Percentiles rank a stretch among this genome's conserved stretches.
These are phyloP conservation scores for Heterotis niloticus DNA, from an alignment of 2,113 vertebrate genomes.

Conservation along the genomic window DNA sequence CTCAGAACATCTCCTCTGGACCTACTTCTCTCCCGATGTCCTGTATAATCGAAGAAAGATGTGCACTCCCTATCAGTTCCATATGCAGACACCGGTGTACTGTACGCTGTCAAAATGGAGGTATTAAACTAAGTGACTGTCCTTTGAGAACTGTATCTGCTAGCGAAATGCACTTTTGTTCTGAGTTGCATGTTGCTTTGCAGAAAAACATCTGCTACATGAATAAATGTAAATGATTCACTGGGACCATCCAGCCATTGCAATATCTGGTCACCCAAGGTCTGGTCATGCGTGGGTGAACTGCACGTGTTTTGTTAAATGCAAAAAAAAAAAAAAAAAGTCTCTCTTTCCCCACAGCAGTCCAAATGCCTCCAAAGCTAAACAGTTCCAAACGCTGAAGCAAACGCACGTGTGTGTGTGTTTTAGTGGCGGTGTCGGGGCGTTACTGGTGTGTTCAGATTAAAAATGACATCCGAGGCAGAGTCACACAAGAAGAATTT, in stretches of 20 bases:
- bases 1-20: too few species aligned
- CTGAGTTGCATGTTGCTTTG: too few species aligned
- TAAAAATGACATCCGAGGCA: slow-evolving; percentile 42
- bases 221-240: not conserved
- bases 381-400: slow-evolving; percentile 14
- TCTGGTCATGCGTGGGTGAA: not conserved
- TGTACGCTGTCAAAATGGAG: too few species aligned
- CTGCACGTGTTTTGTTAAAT: not conserved
- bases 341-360: not conserved
- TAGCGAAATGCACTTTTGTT: too few species aligned
- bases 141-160: too few species aligned
- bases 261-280: not conserved
- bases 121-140: too few species aligned
- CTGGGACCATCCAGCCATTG: not conserved
- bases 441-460: slow-evolving; percentile 24
- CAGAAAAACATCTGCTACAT: too few species aligned
- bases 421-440: not conserved
- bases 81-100: too few species aligned
- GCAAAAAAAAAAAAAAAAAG: not conserved
- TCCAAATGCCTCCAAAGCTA: not conserved
- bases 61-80: too few species aligned
- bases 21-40: too few species aligned
- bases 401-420: not conserved
- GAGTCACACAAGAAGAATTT: slow-evolving; percentile 52
- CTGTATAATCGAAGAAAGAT: too few species aligned